Evolutionary conservation across 2,888 invertebrate genomes (phyloP).

Genomic region (Molorchus minor): DNA sequence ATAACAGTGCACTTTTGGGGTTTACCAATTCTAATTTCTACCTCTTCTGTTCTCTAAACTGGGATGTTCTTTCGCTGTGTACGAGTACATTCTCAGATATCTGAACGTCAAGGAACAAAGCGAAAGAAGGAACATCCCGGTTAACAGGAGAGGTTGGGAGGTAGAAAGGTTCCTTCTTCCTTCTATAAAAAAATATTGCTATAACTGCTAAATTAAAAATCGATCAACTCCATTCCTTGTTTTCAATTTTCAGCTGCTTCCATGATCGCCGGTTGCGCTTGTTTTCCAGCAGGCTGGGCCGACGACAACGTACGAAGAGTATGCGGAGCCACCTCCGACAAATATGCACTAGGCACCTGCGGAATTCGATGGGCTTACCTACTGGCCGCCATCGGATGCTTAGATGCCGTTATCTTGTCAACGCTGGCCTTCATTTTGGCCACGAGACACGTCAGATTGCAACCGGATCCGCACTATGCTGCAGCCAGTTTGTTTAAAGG

Average conservation of each 20-base stretch:
- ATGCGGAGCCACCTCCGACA: slow-evolving; percentile 82
- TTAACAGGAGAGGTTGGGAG: too few relatives aligned
- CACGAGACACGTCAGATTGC: slow-evolving; percentile 85
- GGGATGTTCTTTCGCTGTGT: too few relatives aligned
- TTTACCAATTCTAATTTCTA: too few relatives aligned
- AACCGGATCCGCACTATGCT: slow-evolving; percentile 80
- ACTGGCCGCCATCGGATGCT: slow-evolving; percentile 87
- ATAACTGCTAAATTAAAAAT: too few relatives aligned
- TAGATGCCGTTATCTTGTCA: slow-evolving; percentile 86
- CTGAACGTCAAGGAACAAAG: too few relatives aligned
- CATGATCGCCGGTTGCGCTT: slow-evolving; percentile 86
- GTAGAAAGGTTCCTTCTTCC: too few relatives aligned
- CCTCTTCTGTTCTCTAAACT: too few relatives aligned
- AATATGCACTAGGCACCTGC: slow-evolving; percentile 82
- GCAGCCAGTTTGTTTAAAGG: slow-evolving; percentile 67
- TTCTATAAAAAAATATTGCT: too few relatives aligned
- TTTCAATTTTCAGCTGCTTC: slow-evolving; percentile 75
- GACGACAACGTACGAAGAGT: slow-evolving; percentile 83
- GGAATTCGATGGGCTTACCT: slow-evolving; percentile 94
- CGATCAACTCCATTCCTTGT: too few relatives aligned
- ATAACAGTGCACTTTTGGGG: too few relatives aligned
- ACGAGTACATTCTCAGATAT: too few relatives aligned
- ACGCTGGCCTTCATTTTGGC: slow-evolving; percentile 93
- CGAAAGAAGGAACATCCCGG: too few relatives aligned
- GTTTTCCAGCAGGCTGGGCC: slow-evolving; percentile 93